A percentile compares a stretch with the other conserved stretches of the same genome.
phyloP scores from a whole-genome alignment of 2,888 invertebrate genomes.

The Drosophila maculinotata region DNA sequence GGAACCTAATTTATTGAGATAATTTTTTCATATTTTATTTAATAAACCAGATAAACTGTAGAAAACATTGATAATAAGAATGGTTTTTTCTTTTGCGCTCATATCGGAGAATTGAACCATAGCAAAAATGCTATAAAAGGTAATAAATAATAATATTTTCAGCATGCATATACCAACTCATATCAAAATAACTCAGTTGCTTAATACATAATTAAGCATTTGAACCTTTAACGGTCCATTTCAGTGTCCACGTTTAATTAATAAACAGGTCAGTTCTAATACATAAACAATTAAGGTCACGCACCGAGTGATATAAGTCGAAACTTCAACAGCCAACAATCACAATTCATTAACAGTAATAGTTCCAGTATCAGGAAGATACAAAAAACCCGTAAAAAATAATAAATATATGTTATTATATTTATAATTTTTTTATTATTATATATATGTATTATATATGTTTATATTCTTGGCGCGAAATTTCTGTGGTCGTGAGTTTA shows the following conservation, averaged over 20 bases:
- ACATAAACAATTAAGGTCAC: slow-evolving; percentile 1
- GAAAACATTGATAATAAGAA: too few relatives aligned
- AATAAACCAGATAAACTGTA: neutral
- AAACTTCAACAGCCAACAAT: slow-evolving; percentile 8
- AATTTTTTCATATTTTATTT: neutral
- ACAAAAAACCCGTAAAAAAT: too few relatives aligned
- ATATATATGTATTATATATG: too few relatives aligned
- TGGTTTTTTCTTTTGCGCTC: too few relatives aligned
- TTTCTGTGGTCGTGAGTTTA: slow-evolving; percentile 39
- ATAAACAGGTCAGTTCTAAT: slow-evolving; percentile 50
- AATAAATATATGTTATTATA: too few relatives aligned
- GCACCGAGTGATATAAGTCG: slow-evolving; percentile 1
- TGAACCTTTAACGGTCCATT: slow-evolving; percentile 30
- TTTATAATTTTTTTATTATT: too few relatives aligned
- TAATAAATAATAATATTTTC: too few relatives aligned
- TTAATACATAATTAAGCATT: slow-evolving; percentile 25
- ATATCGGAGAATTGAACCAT: too few relatives aligned
- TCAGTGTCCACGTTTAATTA: slow-evolving; percentile 14
- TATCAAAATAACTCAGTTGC: neutral
- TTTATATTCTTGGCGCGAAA: slow-evolving; percentile 40
- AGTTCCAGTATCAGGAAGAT: too few relatives aligned
- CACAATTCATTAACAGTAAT: neutral
- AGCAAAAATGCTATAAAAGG: too few relatives aligned
- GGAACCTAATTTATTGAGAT: slow-evolving; percentile 73
- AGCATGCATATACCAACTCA: neutral